Evolutionary conservation across 2,888 invertebrate genomes (phyloP).

Genomic region (Cacoxenus indagator): DNA sequence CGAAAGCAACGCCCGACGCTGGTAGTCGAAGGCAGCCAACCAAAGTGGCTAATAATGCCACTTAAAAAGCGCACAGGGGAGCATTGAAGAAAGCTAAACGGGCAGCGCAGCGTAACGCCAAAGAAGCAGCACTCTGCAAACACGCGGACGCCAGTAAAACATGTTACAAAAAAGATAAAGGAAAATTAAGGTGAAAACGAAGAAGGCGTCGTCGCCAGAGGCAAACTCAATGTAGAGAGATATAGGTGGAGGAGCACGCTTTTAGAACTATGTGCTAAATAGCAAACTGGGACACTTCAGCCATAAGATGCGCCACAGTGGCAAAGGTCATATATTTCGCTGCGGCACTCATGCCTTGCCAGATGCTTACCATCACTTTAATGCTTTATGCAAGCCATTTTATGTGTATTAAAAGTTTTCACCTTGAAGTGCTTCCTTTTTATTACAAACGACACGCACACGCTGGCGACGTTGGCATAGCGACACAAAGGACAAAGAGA

Average conservation of each 20-base stretch:
- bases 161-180: neutral
- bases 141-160: constrained; percentile 21
- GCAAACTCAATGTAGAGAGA: neutral
- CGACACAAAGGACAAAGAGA: neutral
- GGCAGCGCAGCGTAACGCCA: neutral
- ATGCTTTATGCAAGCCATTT: constrained; percentile 52
- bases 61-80: constrained; percentile 58
- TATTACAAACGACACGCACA: constrained; percentile 54
- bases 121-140: constrained; percentile 20
- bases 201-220: neutral
- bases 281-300: constrained; percentile 62
- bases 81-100: constrained; percentile 31
- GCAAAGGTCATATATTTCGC: constrained; percentile 49
- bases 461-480: neutral
- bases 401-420: constrained; percentile 62
- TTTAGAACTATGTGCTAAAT: constrained; percentile 53
- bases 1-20: neutral
- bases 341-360: constrained; percentile 20
- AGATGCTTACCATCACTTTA: constrained; percentile 34
- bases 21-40: neutral
- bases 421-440: constrained; percentile 47
- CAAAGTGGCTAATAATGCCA: constrained; percentile 22
- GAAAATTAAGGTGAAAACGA: constrained; percentile 27
- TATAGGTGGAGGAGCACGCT: neutral
- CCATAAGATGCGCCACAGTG: constrained; percentile 27